Percentiles rank a stretch among this genome's conserved stretches.
Evolutionary conservation across 2,113 vertebrate species (phyloP).

Genomic region (Sturnira hondurensis): DNA sequence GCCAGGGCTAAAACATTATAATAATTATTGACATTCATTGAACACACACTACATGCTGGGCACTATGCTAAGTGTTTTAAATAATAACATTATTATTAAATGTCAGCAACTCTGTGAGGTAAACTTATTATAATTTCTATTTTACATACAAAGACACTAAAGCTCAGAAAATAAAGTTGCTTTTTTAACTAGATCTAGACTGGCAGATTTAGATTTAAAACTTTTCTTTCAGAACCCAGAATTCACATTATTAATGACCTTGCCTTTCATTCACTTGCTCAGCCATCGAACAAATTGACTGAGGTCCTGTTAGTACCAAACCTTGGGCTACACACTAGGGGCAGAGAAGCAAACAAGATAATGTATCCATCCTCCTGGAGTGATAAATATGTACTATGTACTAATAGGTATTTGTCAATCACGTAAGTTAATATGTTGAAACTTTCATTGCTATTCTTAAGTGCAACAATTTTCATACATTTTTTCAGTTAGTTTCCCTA

Average conservation of each 20-base stretch:
- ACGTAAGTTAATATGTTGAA: background rate
- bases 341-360: background rate
- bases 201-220: background rate
- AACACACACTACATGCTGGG: background rate
- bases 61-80: conserved; percentile 3
- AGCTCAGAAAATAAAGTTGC: background rate
- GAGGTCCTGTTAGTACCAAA: background rate
- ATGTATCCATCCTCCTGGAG: background rate
- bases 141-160: background rate
- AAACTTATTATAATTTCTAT: background rate
- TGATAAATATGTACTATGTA: background rate
- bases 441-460: background rate
- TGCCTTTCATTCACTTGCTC: background rate
- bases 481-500: background rate
- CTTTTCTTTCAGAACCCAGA: background rate
- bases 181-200: background rate
- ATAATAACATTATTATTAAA: conserved; percentile 42
- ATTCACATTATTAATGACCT: background rate
- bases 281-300: background rate
- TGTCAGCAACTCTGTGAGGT: background rate
- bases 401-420: background rate
- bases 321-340: background rate
- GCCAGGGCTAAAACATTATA: background rate
- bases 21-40: background rate
- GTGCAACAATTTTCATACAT: background rate